Base-by-base conservation (phyloP, 2,113 vertebrate genomes). In the human region DNA sequence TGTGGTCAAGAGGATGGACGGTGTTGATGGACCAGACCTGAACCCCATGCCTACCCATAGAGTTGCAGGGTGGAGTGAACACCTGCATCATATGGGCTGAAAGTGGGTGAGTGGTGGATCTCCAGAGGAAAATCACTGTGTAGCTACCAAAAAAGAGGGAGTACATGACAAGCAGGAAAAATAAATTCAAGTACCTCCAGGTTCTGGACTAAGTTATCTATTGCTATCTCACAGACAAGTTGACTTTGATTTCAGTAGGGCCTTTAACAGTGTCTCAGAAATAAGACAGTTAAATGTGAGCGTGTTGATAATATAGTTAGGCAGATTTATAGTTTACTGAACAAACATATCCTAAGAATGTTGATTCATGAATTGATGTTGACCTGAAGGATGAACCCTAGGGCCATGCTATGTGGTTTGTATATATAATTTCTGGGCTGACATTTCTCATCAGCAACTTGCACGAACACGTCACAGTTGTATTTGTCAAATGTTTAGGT, bases 321-420 rank as follows among this genome's bases (percentile, higher is more conserved):
- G 45, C 94, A n/a, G 66, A 48, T 89, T 96, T 94, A 32, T 68
- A 86, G 48, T 70, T 87, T 84, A 18, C 61, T 87, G 75, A 96
- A 55, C 75, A 96, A 87, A 93, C 23, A 16, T 75, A 25, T 30
- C 10, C 18, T 78, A 38, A 57, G 38, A 92, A 38, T 72, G 48
- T 90, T 96, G 88, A 68, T 83, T 92, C 45, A 40, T 80, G 83
- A 86, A 80, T 78, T 73, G 64, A 40, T 87, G 81, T 59, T 96
- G 93, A 57, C 75, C 25, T 27, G n/a, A 75, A 80, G 27, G 55
- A 30, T 59, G 13, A n/a, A 83, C 61, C 38, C 79, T 10, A 45
- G 89, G 61, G 40, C 12, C 20, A 14, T 38, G 55, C 23, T 78
- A 13, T 68, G 64, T 88, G 84, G 45, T 82, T 80, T 95, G 38